phyloP scores from a whole-genome alignment of 2,113 vertebrate genomes.

The Hemicordylus capensis region DNA sequence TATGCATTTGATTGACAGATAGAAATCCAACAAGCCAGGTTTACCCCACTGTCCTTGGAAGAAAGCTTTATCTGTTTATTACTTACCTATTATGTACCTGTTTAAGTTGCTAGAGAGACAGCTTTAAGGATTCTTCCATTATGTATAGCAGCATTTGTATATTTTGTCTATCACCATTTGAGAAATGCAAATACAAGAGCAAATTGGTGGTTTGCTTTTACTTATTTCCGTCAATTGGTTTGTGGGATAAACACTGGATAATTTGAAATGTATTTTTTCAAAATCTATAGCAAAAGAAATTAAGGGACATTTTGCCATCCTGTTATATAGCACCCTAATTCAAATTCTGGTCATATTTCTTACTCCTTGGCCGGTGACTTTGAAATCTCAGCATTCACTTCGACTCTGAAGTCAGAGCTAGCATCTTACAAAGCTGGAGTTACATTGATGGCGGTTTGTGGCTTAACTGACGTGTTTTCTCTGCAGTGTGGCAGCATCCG shows the following conservation, averaged over 20 bases:
- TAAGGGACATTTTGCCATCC: not conserved
- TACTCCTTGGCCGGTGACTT: not conserved
- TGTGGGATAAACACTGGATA: not conserved
- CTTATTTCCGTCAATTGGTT: not conserved
- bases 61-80: not conserved
- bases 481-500: slow-evolving; percentile 90
- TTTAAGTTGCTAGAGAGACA: not conserved
- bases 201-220: too few relatives aligned
- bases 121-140: not conserved
- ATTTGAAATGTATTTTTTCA: not conserved
- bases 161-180: too few relatives aligned
- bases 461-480: not conserved
- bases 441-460: too few relatives aligned
- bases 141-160: not conserved
- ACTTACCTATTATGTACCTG: not conserved
- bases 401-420: too few relatives aligned
- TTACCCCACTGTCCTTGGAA: not conserved
- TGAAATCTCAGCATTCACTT: not conserved
- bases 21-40: not conserved
- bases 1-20: not conserved
- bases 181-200: too few relatives aligned
- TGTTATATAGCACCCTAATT: not conserved
- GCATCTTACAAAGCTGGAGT: not conserved
- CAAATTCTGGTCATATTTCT: not conserved
- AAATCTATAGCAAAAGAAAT: too few relatives aligned